phyloP scores from a whole-genome alignment of 2,797 vertebrate genomes.

The Falco naumanni region DNA sequence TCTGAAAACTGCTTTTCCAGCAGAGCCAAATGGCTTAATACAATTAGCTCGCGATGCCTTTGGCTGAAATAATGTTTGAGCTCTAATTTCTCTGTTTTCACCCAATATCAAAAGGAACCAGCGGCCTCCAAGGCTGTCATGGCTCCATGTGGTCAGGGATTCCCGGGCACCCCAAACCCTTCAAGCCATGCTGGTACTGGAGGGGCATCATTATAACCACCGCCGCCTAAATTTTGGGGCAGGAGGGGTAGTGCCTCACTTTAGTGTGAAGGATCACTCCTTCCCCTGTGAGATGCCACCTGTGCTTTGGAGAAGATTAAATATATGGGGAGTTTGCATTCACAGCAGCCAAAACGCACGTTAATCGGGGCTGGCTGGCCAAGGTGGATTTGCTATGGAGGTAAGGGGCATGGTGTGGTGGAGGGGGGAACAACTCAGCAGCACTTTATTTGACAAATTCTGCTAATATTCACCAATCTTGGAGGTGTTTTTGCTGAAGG shows the following conservation, averaged over 20 bases:
- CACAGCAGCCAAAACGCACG: accelerated
- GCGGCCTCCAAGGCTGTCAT: too few species aligned
- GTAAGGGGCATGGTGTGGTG: accelerated
- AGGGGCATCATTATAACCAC: too few species aligned
- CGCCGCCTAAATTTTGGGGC: not conserved
- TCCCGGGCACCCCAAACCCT: not conserved
- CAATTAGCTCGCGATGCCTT: not conserved
- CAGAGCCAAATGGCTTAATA: not conserved
- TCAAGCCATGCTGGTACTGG: not conserved
- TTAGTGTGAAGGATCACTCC: accelerated
- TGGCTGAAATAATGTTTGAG: not conserved
- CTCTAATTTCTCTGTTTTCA: not conserved
- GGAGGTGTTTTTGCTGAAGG: not conserved
- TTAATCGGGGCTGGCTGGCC: not conserved
- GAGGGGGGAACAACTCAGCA: not conserved
- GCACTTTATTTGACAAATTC: not conserved
- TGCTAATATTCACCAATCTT: too few species aligned
- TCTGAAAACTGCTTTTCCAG: not conserved
- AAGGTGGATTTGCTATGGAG: not conserved
- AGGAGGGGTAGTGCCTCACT: not conserved
- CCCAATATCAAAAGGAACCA: not conserved
- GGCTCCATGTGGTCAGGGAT: too few species aligned
- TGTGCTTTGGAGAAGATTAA: not conserved
- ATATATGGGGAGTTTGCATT: not conserved
- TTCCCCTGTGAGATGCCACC: not conserved